Percentiles rank a stretch among this genome's conserved stretches.
Evolutionary conservation across 2,797 vertebrate genomes (phyloP).

Genomic region (Coregonus sp.): DNA sequence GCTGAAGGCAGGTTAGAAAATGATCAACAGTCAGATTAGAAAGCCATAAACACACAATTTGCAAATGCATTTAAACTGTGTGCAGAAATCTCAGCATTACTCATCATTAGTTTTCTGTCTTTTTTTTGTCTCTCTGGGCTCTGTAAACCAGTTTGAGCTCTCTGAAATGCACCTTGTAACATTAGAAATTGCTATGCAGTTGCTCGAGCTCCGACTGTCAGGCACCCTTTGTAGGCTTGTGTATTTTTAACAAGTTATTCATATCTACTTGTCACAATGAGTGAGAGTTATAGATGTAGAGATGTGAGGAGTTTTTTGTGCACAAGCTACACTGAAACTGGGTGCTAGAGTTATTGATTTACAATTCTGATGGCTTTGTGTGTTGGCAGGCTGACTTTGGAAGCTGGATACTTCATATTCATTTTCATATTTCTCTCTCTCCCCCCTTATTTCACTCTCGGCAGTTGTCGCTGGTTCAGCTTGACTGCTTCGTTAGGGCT

Average conservation of each 20-base stretch:
- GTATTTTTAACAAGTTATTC: slow-evolving; percentile 62
- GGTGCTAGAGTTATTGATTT: slow-evolving; percentile 53
- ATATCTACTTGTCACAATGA: slow-evolving; percentile 54
- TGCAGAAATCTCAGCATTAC: slow-evolving; percentile 4
- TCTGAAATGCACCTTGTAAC: slow-evolving; percentile 10
- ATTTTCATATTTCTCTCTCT: slow-evolving; percentile 57
- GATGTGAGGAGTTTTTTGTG: slow-evolving; percentile 29
- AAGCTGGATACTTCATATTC: slow-evolving; percentile 60
- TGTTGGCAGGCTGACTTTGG: slow-evolving; percentile 24
- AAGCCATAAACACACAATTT: slow-evolving; percentile 11
- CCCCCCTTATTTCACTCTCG: slow-evolving; percentile 78
- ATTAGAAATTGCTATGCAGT: slow-evolving; percentile 33
- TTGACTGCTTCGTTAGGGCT: slow-evolving; percentile 99
- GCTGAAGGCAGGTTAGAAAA: not conserved
- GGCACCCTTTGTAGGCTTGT: slow-evolving; percentile 34
- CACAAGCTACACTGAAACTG: slow-evolving; percentile 35
- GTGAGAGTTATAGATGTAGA: slow-evolving; percentile 43
- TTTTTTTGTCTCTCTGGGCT: not conserved
- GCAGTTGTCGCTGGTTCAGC: slow-evolving; percentile 94
- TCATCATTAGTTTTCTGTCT: not conserved
- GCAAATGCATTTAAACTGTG: slow-evolving; percentile 5
- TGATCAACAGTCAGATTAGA: not conserved
- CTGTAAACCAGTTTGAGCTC: slow-evolving; percentile 10
- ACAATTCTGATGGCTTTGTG: slow-evolving; percentile 39
- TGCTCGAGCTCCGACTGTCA: slow-evolving; percentile 24